A percentile compares a stretch with the other conserved stretches of the same genome.
Conservation (phyloP, 35 echinoderm and acorn worm genomes). For the Chiridota heheva region DNA sequence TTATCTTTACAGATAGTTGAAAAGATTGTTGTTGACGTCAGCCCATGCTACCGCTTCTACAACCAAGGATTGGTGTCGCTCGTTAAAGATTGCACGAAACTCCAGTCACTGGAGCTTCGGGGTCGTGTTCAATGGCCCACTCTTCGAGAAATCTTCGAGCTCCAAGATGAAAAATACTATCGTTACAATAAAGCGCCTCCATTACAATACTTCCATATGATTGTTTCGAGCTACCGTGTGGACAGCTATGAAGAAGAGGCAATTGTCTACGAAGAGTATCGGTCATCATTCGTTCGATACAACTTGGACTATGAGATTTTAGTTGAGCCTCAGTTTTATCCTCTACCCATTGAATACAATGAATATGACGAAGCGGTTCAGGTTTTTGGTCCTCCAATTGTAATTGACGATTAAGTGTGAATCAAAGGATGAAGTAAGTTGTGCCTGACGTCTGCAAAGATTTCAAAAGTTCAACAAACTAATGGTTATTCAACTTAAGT, state of each 20-base stretch:
- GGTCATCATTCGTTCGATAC: conserved; percentile 25
- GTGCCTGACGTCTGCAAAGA: too few species aligned
- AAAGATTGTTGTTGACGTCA: conserved; percentile 69
- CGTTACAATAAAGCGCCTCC: conserved; percentile 27
- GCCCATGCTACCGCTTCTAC: conserved; percentile 67
- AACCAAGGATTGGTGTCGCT: conserved; percentile 45
- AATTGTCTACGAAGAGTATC: conserved; percentile 67
- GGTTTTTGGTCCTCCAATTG: too few species aligned
- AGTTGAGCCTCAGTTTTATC: conserved; percentile 74
- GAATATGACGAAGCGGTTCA: too few species aligned
- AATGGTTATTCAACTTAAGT: too few species aligned
- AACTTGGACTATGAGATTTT: conserved; percentile 66
- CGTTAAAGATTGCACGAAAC: conserved; percentile 48
- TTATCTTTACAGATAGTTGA: conserved; percentile 21
- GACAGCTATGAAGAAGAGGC: conserved; percentile 64
- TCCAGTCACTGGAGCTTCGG: conserved; percentile 50
- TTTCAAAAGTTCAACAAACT: too few species aligned
- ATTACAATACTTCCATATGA: conserved; percentile 57
- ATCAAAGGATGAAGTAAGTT: too few species aligned
- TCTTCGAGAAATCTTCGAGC: conserved; percentile 70
- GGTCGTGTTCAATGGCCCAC: conserved; percentile 62
- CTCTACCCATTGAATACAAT: conserved; percentile 50
- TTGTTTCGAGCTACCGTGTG: conserved; percentile 15
- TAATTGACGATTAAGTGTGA: too few species aligned
- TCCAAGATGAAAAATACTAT: conserved; percentile 54